Evolutionary conservation across 2,888 invertebrate species (phyloP).

Genomic region (Amphipoea oculea): DNA sequence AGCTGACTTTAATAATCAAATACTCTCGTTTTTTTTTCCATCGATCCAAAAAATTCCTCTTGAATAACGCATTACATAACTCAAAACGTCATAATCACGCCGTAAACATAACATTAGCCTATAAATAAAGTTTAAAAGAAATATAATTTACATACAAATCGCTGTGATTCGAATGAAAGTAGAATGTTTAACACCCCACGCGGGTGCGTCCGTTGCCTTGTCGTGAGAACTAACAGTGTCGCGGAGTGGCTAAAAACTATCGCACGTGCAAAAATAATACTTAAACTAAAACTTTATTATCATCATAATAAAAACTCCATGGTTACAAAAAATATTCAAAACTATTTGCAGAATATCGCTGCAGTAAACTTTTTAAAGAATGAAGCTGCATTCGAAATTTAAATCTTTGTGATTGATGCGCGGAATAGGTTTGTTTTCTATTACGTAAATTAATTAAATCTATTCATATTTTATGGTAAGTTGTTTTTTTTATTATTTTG

Average conservation of each 20-base stretch:
- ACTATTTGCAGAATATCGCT: conserved; percentile 25
- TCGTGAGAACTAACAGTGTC: conserved; percentile 78
- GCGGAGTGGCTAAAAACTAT: conserved; percentile 77
- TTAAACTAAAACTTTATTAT: conserved; percentile 38
- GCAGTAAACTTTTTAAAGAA: conserved; percentile 14
- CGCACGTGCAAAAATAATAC: conserved; percentile 75
- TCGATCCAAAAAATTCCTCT: not conserved
- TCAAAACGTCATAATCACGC: conserved; percentile 27
- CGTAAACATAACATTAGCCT: conserved; percentile 62
- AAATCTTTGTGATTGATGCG: conserved; percentile 44
- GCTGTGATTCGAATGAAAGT: conserved; percentile 71
- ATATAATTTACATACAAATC: conserved; percentile 59
- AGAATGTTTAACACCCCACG: conserved; percentile 79
- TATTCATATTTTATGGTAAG: conserved; percentile 43
- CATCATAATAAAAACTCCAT: conserved; percentile 26
- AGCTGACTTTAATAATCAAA: not conserved
- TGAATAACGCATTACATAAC: conserved; percentile 41
- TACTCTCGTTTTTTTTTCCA: not conserved
- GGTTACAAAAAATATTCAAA: not conserved
- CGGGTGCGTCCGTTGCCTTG: conserved; percentile 69
- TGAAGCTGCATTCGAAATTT: conserved; percentile 43
- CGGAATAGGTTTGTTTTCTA: conserved; percentile 51
- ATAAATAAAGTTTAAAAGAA: conserved; percentile 62
- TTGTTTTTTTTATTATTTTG: conserved; percentile 11
- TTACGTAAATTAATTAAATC: conserved; percentile 22